Conservation (phyloP, 1,140 invertebrate genomes). For the Nasonia longicornis region DNA sequence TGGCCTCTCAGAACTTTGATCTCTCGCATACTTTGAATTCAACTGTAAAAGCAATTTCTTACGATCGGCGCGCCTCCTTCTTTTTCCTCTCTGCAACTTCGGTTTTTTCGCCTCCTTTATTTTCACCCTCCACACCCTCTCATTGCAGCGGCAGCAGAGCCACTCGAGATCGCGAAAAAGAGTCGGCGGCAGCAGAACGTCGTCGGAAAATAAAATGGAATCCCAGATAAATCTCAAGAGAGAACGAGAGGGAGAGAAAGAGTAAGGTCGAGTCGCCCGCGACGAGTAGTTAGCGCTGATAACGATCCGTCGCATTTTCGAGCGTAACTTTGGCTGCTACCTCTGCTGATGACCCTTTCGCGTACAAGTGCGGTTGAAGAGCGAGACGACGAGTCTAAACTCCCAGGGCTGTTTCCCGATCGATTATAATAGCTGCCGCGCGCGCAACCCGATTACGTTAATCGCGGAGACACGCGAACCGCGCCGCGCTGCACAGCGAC, state of each 20-base stretch:
- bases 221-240: background rate
- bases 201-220: conserved; percentile 19
- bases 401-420: background rate
- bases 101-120: background rate
- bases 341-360: background rate
- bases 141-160: background rate
- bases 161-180: background rate
- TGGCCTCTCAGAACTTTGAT: conserved; percentile 51
- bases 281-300: background rate
- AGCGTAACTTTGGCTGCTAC: background rate
- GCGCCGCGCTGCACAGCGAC: background rate
- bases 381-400: background rate
- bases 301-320: conserved; percentile 17
- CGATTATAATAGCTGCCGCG: background rate
- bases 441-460: background rate
- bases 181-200: background rate
- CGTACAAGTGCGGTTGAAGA: background rate
- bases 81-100: background rate
- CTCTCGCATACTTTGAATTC: conserved; percentile 50
- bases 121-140: background rate
- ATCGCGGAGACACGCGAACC: background rate
- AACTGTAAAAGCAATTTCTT: conserved; percentile 52
- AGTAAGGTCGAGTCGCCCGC: background rate
- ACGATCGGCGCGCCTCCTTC: conserved; percentile 37
- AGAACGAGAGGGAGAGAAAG: too few species aligned